Base-by-base conservation (phyloP, 2,797 vertebrate species). In the Enteromius radiatus region DNA sequence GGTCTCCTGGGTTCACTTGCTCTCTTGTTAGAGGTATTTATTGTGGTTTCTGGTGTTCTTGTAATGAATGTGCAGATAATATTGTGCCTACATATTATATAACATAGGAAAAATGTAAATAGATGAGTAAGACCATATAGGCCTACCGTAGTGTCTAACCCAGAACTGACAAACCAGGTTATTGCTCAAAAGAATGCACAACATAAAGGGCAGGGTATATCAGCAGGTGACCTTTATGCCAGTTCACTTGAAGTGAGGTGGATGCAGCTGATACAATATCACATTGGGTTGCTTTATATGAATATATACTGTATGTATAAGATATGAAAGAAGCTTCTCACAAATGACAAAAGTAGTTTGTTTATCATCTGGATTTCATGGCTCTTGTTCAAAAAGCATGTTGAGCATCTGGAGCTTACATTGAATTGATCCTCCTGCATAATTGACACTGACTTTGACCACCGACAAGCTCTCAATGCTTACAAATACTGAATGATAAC, bases 401-500 rank as follows among this genome's bases (percentile, higher is more conserved):
- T 38, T 74, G 11, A 8, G 21, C 31, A 52, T 23, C 5, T 33
- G 49, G 49, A 33, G 5, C 21, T 56, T 75, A 23, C 26, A 33
- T 38, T 23, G 7, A 38, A 56, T 56, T 56, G 71, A 23, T 75
- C 71, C 52, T 38, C 49, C 31, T 36, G 49, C n/a, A 78, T 65
- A 68, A 52, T 23, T 77, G 54, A 43, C 23, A 36, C 80, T 28
- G 41, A 54, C 10, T 65, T 78, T 52, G 14, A 68, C 21, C 54
- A 59, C n/a, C 33, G 33, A 75, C 31, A 26, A 38, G 28, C 19
- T 41, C 21, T 73, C 31, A 31, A 12, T n/a, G 23, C 47, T 65
- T 64, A 33, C 8, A 64, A 49, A 49, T 6, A 19, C n/a, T n/a
- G n/a, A n/a, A n/a, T n/a, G n/a, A n/a, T n/a, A n/a, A n/a, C n/a